Conservation (phyloP, 2,888 invertebrate species). For the Agrochola macilenta region DNA sequence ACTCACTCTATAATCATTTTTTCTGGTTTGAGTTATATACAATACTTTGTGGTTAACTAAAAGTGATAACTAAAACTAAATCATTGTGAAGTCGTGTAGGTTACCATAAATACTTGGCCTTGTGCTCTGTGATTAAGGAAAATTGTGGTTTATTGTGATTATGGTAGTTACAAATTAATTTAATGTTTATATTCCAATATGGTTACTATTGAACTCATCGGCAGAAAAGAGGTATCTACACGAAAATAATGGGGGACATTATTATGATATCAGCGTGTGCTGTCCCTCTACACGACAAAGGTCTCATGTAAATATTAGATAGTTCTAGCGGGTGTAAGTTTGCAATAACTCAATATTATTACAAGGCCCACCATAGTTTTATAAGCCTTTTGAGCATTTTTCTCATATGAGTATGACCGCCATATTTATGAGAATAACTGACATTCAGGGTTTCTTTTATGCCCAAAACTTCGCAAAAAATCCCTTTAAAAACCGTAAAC, state of each 20-base stretch:
- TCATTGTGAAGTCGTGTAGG: neutral
- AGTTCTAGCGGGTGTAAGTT: neutral
- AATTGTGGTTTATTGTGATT: conserved; percentile 20
- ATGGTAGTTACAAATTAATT: conserved; percentile 2
- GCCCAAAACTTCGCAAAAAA: neutral
- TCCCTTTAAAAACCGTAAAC: neutral
- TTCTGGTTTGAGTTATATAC: neutral
- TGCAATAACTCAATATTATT: conserved; percentile 23
- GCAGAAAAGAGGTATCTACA: neutral
- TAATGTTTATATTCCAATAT: neutral
- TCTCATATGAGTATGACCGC: conserved; percentile 13
- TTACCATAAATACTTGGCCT: conserved; percentile 11
- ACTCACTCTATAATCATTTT: neutral
- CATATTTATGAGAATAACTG: conserved; percentile 26
- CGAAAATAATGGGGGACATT: neutral
- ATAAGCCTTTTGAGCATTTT: conserved; percentile 27
- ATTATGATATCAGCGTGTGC: neutral
- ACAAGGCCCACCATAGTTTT: conserved; percentile 17
- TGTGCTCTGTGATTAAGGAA: conserved; percentile 38
- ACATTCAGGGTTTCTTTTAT: neutral
- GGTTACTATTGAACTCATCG: neutral
- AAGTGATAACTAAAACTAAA: neutral
- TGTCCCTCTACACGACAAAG: no score
- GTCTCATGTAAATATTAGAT: conserved; percentile 18
- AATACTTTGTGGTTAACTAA: neutral